These are phyloP conservation scores for Drosophila willistoni DNA, from an alignment of 1,140 invertebrate genomes.

Conservation along the genomic window DNA sequence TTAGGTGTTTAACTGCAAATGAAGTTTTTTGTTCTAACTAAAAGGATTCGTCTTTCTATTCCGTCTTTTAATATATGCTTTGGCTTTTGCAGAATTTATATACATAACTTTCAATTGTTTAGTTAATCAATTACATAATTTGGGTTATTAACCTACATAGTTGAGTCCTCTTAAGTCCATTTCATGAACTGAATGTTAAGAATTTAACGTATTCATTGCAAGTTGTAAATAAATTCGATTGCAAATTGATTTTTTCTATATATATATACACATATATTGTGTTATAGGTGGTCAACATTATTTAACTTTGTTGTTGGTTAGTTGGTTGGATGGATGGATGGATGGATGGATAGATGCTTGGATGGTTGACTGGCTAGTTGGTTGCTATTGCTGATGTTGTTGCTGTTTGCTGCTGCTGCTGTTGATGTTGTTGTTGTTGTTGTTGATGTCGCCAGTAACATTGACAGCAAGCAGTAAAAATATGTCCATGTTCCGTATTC, in stretches of 20 bases:
- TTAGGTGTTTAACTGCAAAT: no score
- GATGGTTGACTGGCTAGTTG: constrained; percentile 44
- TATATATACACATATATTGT: neutral
- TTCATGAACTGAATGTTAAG: neutral
- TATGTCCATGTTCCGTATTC: constrained; percentile 59
- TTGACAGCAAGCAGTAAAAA: constrained; percentile 47
- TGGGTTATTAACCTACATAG: no score
- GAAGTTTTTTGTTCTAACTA: no score
- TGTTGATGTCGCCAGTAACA: constrained; percentile 31
- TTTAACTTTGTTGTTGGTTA: constrained; percentile 31
- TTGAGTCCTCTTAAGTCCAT: no score
- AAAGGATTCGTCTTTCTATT: no score
- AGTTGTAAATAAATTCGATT: neutral
- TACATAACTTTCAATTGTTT: no score
- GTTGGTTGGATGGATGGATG: constrained; percentile 1
- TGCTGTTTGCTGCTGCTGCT: constrained; percentile 8
- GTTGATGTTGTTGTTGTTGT: constrained; percentile 14
- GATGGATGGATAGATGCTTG: constrained; percentile 24
- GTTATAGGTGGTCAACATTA: constrained; percentile 39
- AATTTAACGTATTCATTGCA: neutral
- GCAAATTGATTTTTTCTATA: neutral
- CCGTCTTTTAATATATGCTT: no score
- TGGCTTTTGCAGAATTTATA: no score
- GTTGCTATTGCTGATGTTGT: constrained; percentile 17
- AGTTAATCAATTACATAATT: no score